These are phyloP conservation scores for Enteromius argenteus DNA, from an alignment of 2,797 vertebrate species.

Conservation along the genomic window DNA sequence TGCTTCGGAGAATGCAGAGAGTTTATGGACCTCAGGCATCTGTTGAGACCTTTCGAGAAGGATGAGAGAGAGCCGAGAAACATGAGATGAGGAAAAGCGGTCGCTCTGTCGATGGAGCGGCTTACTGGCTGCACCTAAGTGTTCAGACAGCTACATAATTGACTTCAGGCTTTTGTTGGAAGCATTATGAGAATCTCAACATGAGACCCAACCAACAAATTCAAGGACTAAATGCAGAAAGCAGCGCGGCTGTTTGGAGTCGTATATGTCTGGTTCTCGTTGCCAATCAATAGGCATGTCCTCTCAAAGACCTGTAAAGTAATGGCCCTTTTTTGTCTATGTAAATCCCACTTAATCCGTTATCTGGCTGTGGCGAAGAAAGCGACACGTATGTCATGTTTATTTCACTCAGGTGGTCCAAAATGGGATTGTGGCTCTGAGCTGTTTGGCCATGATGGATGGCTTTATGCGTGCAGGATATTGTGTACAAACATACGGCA, in stretches of 20 bases:
- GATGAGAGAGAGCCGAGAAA: conserved; percentile 58
- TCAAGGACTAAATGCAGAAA: conserved; percentile 42
- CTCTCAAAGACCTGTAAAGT: conserved; percentile 60
- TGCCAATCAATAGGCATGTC: conserved; percentile 37
- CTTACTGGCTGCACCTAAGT: conserved; percentile 44
- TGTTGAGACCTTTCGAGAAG: conserved; percentile 58
- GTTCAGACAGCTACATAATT: conserved; percentile 51
- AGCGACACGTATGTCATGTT: conserved; percentile 72
- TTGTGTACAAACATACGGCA: conserved; percentile 2
- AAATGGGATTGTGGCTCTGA: conserved; percentile 72
- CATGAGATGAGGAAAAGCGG: conserved; percentile 44
- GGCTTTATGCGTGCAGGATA: conserved; percentile 67
- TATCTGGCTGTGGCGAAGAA: conserved; percentile 74
- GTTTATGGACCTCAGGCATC: conserved; percentile 63
- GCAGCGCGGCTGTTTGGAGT: neutral
- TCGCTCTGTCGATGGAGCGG: conserved; percentile 32
- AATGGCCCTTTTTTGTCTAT: conserved; percentile 75
- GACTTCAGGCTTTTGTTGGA: conserved; percentile 52
- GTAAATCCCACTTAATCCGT: conserved; percentile 79
- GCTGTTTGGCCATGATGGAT: conserved; percentile 60
- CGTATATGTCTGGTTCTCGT: neutral
- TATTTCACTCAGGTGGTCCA: conserved; percentile 74
- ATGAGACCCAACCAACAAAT: conserved; percentile 18
- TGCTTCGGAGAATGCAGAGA: conserved; percentile 59
- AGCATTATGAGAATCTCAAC: conserved; percentile 29